phyloP scores from a whole-genome alignment of 35 echinoderm and acorn worm genomes.

The Apostichopus californicus region DNA sequence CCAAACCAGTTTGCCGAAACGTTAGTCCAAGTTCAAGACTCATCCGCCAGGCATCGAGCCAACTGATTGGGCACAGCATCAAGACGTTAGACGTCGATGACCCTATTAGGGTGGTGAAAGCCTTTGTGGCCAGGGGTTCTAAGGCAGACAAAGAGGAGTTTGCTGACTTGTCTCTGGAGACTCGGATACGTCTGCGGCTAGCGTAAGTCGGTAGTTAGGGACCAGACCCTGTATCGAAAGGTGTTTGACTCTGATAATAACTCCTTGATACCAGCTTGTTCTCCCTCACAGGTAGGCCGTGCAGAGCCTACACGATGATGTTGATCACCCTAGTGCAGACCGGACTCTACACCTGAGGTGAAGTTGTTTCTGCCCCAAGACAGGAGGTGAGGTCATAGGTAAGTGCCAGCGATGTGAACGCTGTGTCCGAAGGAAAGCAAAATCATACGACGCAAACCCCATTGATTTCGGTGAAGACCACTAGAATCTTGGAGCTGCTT shows the following conservation, averaged over 20 bases:
- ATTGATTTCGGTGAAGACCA: conserved; percentile 53
- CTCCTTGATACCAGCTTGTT: conserved; percentile 15
- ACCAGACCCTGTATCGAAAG: not conserved
- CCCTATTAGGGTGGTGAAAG: too few relatives aligned
- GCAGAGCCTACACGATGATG: conserved; percentile 24
- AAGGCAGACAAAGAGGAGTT: too few relatives aligned
- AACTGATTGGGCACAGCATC: too few relatives aligned
- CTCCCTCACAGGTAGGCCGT: conserved; percentile 19
- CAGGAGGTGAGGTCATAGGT: not conserved
- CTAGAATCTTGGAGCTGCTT: conserved; percentile 53
- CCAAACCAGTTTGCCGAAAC: too few relatives aligned
- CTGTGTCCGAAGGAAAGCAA: not conserved
- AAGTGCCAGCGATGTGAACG: not conserved
- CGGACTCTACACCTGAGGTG: conserved; percentile 12
- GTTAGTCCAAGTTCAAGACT: too few relatives aligned
- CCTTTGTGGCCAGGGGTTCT: too few relatives aligned
- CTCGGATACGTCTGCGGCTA: too few relatives aligned
- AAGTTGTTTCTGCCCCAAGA: conserved; percentile 23
- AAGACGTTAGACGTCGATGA: too few relatives aligned
- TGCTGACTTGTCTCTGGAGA: too few relatives aligned
- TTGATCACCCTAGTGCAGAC: conserved; percentile 27
- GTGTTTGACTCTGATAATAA: not conserved
- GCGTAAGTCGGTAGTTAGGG: not conserved
- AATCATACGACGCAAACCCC: not conserved
- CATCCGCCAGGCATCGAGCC: too few relatives aligned